These are phyloP conservation scores for Stenurella melanura DNA, from an alignment of 2,888 invertebrate species.

Conservation along the genomic window DNA sequence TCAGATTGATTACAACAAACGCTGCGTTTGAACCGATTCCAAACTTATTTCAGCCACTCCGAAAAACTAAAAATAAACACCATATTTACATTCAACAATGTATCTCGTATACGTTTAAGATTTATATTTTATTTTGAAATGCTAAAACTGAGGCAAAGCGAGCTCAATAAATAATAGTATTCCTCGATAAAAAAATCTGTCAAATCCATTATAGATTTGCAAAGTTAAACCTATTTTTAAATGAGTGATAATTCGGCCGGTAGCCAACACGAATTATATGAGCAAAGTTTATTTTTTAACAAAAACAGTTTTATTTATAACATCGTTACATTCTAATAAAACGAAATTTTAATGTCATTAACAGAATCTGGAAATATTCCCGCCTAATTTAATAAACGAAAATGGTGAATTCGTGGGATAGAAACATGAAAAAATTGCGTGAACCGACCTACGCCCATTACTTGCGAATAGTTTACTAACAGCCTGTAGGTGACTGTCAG, in stretches of 20 bases:
- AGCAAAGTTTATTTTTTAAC: conserved; percentile 18
- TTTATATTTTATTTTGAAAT: background rate
- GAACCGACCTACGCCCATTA: background rate
- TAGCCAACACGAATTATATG: conserved; percentile 13
- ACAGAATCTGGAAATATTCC: background rate
- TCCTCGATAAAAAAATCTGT: conserved; percentile 9
- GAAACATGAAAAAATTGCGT: background rate
- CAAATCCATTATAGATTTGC: conserved; percentile 6
- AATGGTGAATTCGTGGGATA: background rate
- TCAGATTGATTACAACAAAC: conserved; percentile 14
- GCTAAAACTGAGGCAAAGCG: background rate
- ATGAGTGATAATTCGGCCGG: background rate
- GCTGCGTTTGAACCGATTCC: conserved; percentile 28
- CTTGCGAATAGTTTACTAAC: background rate
- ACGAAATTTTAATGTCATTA: background rate
- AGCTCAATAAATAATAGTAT: background rate
- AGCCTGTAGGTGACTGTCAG: background rate
- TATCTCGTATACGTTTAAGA: background rate
- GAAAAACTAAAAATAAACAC: conserved; percentile 27
- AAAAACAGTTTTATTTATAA: conserved; percentile 4
- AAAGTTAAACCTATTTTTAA: conserved; percentile 30
- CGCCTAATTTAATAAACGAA: background rate
- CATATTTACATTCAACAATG: conserved; percentile 23
- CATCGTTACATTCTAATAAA: background rate
- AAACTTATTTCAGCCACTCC: conserved; percentile 23